phyloP scores from a whole-genome alignment of 2,888 invertebrate species.

The Papilio gigon region DNA sequence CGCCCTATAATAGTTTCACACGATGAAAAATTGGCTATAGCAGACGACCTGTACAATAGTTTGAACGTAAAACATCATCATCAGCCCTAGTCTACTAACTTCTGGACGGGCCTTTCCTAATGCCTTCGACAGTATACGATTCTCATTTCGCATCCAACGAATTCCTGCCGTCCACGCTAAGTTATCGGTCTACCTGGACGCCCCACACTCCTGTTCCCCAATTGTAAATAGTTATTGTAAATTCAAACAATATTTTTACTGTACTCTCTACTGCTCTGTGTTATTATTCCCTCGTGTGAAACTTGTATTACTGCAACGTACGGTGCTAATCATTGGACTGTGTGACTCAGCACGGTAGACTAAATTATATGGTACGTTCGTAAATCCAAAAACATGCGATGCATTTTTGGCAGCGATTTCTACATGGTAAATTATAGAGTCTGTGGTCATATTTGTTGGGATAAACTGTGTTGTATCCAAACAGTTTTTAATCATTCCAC shows the following conservation, averaged over 20 bases:
- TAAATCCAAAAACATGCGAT: conserved; percentile 17
- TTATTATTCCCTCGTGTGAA: neutral
- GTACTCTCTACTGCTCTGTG: neutral
- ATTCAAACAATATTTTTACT: neutral
- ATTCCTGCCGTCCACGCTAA: no score
- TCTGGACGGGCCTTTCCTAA: no score
- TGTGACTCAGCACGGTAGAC: conserved; percentile 28
- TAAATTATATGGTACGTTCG: conserved; percentile 19
- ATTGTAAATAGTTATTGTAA: no score
- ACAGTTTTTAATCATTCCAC: no score
- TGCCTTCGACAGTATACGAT: no score
- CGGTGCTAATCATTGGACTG: conserved; percentile 22
- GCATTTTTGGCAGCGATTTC: neutral
- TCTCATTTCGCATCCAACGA: no score
- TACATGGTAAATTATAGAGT: neutral
- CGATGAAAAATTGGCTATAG: no score
- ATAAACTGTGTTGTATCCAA: neutral
- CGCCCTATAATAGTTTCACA: conserved; percentile 24
- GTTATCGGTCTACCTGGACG: no score
- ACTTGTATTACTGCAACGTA: conserved; percentile 15
- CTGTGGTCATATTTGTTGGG: neutral
- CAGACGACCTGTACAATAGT: no score
- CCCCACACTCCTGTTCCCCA: no score
- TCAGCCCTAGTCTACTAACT: no score
- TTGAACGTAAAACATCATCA: no score